Evolutionary conservation across 2,113 vertebrate genomes (phyloP).

Genomic region (Heterocephalus glaber): DNA sequence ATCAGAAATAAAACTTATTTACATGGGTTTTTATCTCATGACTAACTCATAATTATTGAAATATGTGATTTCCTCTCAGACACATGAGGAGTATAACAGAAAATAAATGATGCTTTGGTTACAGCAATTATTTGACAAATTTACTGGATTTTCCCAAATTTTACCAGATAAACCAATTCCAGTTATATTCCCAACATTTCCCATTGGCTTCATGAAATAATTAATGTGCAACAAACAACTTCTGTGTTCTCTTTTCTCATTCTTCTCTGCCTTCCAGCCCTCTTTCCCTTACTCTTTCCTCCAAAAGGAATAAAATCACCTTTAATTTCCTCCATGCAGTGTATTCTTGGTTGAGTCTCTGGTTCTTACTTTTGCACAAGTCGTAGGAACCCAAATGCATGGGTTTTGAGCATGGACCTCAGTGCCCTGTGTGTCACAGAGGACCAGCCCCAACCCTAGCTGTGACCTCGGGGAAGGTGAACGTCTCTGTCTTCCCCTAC

Average conservation of each 20-base stretch:
- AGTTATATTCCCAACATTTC: background rate
- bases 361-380: background rate
- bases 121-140: background rate
- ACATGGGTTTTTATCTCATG: background rate
- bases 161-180: background rate
- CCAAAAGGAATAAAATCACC: background rate
- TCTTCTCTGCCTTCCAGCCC: background rate
- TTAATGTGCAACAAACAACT: background rate
- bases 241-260: background rate
- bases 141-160: background rate
- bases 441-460: background rate
- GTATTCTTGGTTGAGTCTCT: background rate
- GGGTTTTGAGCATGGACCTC: background rate
- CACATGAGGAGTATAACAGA: background rate
- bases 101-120: background rate
- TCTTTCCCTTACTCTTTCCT: background rate
- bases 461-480: background rate
- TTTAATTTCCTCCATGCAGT: background rate
- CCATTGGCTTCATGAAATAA: conserved; percentile 20
- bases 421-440: background rate
- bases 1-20: background rate
- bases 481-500: background rate
- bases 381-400: background rate
- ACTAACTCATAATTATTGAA: background rate
- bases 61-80: background rate